Evolutionary conservation across 2,888 invertebrate genomes (phyloP).

Genomic region (Clanis bilineata): DNA sequence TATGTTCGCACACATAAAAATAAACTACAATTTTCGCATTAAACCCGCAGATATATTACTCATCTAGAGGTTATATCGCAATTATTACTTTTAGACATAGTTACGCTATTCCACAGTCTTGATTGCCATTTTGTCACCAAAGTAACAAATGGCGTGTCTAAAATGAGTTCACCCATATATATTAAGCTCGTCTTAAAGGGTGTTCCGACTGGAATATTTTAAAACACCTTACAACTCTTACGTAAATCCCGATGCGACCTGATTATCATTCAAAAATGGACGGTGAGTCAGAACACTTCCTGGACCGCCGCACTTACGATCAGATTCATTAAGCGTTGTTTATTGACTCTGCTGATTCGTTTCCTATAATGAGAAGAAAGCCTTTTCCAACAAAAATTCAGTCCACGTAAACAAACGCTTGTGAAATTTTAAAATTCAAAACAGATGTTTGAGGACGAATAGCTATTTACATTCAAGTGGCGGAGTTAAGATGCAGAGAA

Average conservation of each 20-base stretch:
- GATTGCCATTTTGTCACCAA: background rate
- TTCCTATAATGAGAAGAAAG: conserved; percentile 44
- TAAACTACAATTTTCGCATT: background rate
- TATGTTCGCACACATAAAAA: conserved; percentile 2
- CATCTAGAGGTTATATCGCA: background rate
- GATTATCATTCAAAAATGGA: conserved; percentile 58
- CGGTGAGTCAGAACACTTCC: conserved; percentile 57
- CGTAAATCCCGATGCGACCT: conserved; percentile 55
- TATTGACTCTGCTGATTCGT: conserved; percentile 59
- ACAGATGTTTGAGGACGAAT: conserved; percentile 50
- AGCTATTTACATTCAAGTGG: conserved; percentile 55
- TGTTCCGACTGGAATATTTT: conserved; percentile 23
- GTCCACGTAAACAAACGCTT: conserved; percentile 52
- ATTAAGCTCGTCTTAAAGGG: background rate
- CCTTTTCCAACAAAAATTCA: conserved; percentile 43
- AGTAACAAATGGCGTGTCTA: background rate
- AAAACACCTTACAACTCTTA: conserved; percentile 45
- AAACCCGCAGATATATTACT: background rate
- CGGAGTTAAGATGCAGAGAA: conserved; percentile 55
- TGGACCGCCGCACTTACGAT: conserved; percentile 56
- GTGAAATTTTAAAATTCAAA: conserved; percentile 66
- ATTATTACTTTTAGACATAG: background rate
- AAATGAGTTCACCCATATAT: background rate
- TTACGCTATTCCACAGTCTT: background rate
- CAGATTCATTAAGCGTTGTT: conserved; percentile 56